Conservation (phyloP, 2,888 invertebrate species). For the Brenthis hecate region DNA sequence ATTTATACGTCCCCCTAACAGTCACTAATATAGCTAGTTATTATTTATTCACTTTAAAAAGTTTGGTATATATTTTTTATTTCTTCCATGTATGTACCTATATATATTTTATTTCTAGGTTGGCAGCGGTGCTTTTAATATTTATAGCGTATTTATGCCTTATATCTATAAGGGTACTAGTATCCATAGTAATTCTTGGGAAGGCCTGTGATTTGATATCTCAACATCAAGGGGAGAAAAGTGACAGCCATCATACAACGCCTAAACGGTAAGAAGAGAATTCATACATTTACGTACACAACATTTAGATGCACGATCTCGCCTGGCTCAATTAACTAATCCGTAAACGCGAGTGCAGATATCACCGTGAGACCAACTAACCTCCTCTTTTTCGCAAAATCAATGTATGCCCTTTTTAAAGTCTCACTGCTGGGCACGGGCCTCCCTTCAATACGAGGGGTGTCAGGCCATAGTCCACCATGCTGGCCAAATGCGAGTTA, state of each 20-base stretch:
- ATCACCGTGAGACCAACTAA: too few relatives aligned
- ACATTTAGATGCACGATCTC: neutral
- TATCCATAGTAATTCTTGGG: slow-evolving; percentile 94
- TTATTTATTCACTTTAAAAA: slow-evolving; percentile 3
- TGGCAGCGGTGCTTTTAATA: slow-evolving; percentile 87
- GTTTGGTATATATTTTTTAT: neutral
- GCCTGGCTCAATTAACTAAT: too few relatives aligned
- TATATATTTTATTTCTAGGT: slow-evolving; percentile 52
- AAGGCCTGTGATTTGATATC: slow-evolving; percentile 94
- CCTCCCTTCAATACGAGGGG: too few relatives aligned
- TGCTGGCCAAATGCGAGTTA: too few relatives aligned
- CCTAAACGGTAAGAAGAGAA: slow-evolving; percentile 65
- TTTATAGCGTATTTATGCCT: slow-evolving; percentile 89
- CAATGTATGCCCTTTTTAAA: too few relatives aligned
- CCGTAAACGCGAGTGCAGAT: too few relatives aligned
- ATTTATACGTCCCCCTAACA: too few relatives aligned
- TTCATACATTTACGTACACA: neutral
- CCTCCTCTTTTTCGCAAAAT: too few relatives aligned
- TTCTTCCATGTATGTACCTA: neutral
- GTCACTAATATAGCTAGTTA: too few relatives aligned
- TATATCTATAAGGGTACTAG: slow-evolving; percentile 89
- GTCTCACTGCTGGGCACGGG: too few relatives aligned
- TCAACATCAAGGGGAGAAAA: slow-evolving; percentile 84
- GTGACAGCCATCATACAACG: slow-evolving; percentile 72
- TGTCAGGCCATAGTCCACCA: too few relatives aligned